Evolutionary conservation across 2,888 invertebrate genomes (phyloP), one percentile per base, ranked within the genome.

Genomic region (Scaptomyza cyrtandrae): DNA sequence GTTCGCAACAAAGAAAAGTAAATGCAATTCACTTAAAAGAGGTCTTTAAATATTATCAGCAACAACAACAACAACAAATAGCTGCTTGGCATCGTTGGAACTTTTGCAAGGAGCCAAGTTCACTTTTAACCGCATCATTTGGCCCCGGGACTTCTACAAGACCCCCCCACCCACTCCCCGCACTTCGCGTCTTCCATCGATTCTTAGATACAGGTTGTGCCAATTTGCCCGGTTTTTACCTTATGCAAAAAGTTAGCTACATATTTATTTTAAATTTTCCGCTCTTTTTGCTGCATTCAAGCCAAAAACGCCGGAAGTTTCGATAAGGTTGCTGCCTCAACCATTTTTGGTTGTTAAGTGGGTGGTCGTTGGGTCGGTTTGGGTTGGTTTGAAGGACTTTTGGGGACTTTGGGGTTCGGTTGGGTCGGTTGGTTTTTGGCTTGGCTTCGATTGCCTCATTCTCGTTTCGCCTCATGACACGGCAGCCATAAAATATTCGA

Each of bases 201-300:
- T 54, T 52, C 48, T 55, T 53, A 14, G 53, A 58, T 52, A 46
- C 24, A 43, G 41, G 45, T 39, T 59, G 54, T 41, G 63, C 59
- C 72, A 75, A 75, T 71, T 71, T 71, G 45, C 45, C 55, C 41
- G 9, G 7, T 16, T 16, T 41, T 45, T 19, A 48, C 27, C 16
- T 16, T 44, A 49, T 72, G 73, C 62, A 37, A 67, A 69, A 71
- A 76, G 59, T 67, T 67, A 56, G 57, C 73, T 77, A 72, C 78
- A 77, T 72, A 86, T 82, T 82, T 86, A 81, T 84, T 84, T 84
- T 72, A 86, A 84, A 84, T 75, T 71, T 71, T 78, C 50, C 85
- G 72, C 64, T 68, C 81, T 63, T 75, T 70, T 84, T 78, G 81
- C 68, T 65, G 58, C 61, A 71, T 75, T 80, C 58, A 80, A 45